Conservation (phyloP, 1,140 invertebrate genomes). For the Ctenoplectra terminalis region DNA sequence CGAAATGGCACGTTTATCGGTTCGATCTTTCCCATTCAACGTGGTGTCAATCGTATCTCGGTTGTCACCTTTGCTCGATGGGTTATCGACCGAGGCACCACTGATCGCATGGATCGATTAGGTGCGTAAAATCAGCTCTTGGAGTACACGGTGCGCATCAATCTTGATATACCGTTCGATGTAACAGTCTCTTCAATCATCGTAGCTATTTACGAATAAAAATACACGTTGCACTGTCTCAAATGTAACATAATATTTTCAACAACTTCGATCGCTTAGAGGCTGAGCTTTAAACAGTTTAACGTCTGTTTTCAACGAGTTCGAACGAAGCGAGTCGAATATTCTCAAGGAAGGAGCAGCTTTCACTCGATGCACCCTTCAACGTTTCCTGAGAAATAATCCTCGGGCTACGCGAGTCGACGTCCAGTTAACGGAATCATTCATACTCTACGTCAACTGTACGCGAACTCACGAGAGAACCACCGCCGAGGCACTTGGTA, state of each 20-base stretch:
- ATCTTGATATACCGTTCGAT: conserved; percentile 34
- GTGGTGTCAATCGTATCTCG: conserved; percentile 9
- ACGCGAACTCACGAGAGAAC: conserved; percentile 43
- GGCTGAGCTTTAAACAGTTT: not conserved
- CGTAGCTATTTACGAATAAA: not conserved
- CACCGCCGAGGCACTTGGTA: conserved; percentile 58
- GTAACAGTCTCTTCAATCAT: conserved; percentile 34
- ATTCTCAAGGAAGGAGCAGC: conserved; percentile 33
- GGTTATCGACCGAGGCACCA: conserved; percentile 38
- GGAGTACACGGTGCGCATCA: conserved; percentile 4
- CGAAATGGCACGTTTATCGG: conserved; percentile 33
- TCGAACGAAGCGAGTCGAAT: conserved; percentile 28
- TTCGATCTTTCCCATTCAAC: conserved; percentile 24
- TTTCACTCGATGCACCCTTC: conserved; percentile 18
- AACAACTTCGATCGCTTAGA: not conserved
- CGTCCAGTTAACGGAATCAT: conserved; percentile 67
- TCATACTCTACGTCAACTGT: conserved; percentile 59
- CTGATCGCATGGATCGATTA: conserved; percentile 58
- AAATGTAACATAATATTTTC: not conserved
- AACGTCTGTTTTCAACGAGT: conserved; percentile 6
- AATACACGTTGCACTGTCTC: not conserved
- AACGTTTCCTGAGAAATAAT: conserved; percentile 58
- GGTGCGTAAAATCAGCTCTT: conserved; percentile 45
- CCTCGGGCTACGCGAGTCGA: conserved; percentile 26
- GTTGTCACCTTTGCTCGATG: conserved; percentile 45